Evolutionary conservation across 2,888 invertebrate species (phyloP).

Genomic region (Nomada goodeniana): DNA sequence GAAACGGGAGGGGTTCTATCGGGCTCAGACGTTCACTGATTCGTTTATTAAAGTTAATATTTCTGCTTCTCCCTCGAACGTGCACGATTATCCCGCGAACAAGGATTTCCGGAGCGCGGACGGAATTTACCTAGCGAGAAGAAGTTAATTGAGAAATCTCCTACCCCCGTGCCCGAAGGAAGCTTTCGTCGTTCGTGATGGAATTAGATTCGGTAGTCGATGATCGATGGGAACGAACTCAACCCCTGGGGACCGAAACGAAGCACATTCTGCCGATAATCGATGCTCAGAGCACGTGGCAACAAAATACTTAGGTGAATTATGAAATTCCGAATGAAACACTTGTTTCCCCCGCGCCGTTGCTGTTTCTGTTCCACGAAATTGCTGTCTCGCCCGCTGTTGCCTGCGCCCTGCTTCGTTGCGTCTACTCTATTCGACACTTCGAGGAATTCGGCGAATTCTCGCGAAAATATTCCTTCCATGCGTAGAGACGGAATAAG

Average conservation of each 20-base stretch:
- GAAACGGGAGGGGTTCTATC: too few species aligned
- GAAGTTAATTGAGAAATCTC: slow-evolving; percentile 62
- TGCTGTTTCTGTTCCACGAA: too few species aligned
- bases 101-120: slow-evolving; percentile 12
- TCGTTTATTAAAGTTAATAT: slow-evolving; percentile 22
- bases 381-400: too few species aligned
- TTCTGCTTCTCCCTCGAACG: not conserved
- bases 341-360: too few species aligned
- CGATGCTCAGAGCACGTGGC: slow-evolving; percentile 47
- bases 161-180: not conserved
- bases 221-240: slow-evolving; percentile 65
- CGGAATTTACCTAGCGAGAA: slow-evolving; percentile 42
- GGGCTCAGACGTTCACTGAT: not conserved
- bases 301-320: slow-evolving; percentile 18
- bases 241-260: slow-evolving; percentile 2
- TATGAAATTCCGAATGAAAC: slow-evolving; percentile 7
- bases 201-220: slow-evolving; percentile 59
- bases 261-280: slow-evolving; percentile 40
- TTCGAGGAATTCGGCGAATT: not conserved
- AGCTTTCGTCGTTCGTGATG: slow-evolving; percentile 29
- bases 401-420: too few species aligned
- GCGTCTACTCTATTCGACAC: not conserved
- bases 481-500: too few species aligned
- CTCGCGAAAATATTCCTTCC: too few species aligned
- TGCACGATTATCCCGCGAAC: not conserved